Evolutionary conservation across 2,113 vertebrate genomes (phyloP).

Genomic region (Sorex araneus): DNA sequence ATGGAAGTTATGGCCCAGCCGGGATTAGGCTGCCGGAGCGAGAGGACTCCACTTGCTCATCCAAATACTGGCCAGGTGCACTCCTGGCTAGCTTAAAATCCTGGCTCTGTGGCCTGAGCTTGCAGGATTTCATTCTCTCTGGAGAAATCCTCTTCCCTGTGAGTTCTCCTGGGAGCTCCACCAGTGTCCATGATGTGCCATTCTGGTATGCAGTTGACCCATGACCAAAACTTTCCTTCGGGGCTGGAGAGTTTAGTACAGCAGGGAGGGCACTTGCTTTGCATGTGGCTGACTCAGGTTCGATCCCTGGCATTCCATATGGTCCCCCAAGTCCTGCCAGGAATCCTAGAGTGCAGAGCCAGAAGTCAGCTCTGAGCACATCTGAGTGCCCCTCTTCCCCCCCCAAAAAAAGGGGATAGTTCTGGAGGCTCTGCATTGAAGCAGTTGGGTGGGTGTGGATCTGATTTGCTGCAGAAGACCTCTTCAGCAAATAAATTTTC

Average conservation of each 20-base stretch:
- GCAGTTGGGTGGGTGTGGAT: slow-evolving; percentile 18
- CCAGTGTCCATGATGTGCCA: background rate
- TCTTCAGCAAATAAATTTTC: slow-evolving; percentile 48
- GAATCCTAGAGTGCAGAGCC: no score
- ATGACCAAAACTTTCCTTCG: background rate
- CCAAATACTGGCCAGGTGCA: slow-evolving; percentile 48
- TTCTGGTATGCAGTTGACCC: background rate
- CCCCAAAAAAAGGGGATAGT: background rate
- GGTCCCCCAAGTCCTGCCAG: no score
- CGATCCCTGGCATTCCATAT: no score
- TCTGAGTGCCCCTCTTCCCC: no score
- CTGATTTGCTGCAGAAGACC: background rate
- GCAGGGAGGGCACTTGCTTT: no score
- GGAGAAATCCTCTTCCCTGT: slow-evolving; percentile 47
- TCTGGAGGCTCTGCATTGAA: slow-evolving; percentile 42
- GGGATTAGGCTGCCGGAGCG: slow-evolving; percentile 74
- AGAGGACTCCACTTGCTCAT: background rate
- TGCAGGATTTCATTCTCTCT: slow-evolving; percentile 11
- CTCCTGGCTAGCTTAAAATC: slow-evolving; percentile 8
- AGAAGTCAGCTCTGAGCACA: no score
- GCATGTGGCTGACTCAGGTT: no score
- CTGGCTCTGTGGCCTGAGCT: background rate
- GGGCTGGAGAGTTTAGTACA: no score
- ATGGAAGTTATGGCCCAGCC: slow-evolving; percentile 61
- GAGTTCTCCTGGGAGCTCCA: background rate